Evolutionary conservation across 2,888 invertebrate species (phyloP).

Genomic region (Agrochola macilenta): DNA sequence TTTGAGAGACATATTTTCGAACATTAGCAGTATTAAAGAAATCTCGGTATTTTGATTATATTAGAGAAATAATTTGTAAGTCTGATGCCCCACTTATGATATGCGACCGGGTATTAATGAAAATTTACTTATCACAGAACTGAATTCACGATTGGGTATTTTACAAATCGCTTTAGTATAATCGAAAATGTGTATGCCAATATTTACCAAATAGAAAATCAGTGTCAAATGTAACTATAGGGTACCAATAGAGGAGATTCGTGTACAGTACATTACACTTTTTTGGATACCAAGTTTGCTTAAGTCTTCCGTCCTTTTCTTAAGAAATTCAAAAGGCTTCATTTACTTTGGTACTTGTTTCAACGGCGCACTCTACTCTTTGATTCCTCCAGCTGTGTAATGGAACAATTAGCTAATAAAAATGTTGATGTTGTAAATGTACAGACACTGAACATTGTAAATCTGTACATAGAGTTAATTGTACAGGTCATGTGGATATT

Average conservation of each 20-base stretch:
- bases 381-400: conserved; percentile 71
- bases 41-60: conserved; percentile 86
- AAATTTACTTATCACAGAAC: conserved; percentile 73
- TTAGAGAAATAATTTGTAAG: conserved; percentile 81
- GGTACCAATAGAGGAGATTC: conserved; percentile 84
- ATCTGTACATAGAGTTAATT: conserved; percentile 85
- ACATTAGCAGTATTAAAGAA: conserved; percentile 86
- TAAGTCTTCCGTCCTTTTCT: conserved; percentile 89
- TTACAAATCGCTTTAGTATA: conserved; percentile 76
- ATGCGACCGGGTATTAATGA: conserved; percentile 64
- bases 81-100: conserved; percentile 83
- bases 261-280: conserved; percentile 77
- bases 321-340: conserved; percentile 75
- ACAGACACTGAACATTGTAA: conserved; percentile 75
- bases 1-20: conserved; percentile 89
- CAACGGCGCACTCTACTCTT: conserved; percentile 64
- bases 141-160: conserved; percentile 75
- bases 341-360: conserved; percentile 68
- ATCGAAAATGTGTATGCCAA: conserved; percentile 77
- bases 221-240: conserved; percentile 89
- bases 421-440: conserved; percentile 75
- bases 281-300: conserved; percentile 82
- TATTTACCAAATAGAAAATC: conserved; percentile 77
- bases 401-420: conserved; percentile 74
- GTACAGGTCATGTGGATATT: conserved; percentile 91